These are phyloP conservation scores for Oxyruncus cristatus DNA, from an alignment of 2,113 vertebrate genomes.

Conservation along the genomic window DNA sequence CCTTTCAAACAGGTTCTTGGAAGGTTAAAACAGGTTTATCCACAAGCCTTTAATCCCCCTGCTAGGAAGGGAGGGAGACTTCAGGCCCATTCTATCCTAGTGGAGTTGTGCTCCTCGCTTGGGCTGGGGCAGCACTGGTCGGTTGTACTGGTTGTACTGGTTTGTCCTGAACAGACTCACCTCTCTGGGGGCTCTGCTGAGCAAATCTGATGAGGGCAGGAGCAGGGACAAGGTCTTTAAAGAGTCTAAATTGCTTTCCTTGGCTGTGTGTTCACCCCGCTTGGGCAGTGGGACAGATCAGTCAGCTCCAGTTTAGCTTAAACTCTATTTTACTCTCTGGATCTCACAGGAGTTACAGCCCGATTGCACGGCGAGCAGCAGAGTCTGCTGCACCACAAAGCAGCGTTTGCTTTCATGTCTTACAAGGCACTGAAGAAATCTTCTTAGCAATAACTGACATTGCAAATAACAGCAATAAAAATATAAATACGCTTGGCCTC, in stretches of 20 bases:
- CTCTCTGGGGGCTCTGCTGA: background rate
- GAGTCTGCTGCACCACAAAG: background rate
- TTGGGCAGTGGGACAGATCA: background rate
- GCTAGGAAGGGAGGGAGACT: background rate
- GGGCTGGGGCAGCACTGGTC: background rate
- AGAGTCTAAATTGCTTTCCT: background rate
- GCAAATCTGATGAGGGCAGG: background rate
- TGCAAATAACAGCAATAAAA: background rate
- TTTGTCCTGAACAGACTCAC: background rate
- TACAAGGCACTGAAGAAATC: background rate
- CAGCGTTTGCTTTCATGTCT: background rate
- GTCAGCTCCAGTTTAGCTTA: background rate
- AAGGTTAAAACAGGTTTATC: background rate
- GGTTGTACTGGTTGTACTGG: background rate
- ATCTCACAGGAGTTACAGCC: background rate
- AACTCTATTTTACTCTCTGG: background rate
- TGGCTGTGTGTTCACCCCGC: background rate
- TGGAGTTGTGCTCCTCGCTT: background rate
- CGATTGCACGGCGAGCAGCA: background rate
- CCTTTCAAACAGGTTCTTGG: background rate
- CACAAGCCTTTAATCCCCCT: background rate
- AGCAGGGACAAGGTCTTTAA: background rate
- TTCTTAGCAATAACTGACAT: background rate
- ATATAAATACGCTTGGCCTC: background rate
- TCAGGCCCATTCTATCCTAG: accelerated